A percentile compares a stretch with the other conserved stretches of the same genome.
These are phyloP conservation scores for Phenganax marumi DNA, from an alignment of 92 coral and sea anemone genomes.

Conservation along the genomic window DNA sequence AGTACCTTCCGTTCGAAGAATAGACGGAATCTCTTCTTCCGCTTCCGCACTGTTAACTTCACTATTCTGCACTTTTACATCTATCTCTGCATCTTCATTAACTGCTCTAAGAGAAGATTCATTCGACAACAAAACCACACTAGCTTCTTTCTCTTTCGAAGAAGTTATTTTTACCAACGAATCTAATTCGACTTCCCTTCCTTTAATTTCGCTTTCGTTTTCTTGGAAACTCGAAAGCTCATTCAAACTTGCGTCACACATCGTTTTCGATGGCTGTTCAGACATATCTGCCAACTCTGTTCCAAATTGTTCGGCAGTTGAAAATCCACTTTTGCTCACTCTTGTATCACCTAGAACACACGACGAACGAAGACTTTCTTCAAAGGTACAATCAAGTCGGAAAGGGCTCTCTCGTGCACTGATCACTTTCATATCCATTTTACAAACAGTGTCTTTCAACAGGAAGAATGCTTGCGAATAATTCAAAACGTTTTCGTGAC, in stretches of 20 bases:
- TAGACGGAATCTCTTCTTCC: not conserved
- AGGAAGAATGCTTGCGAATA: not conserved
- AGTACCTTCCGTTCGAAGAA: not conserved
- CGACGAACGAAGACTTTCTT: not conserved
- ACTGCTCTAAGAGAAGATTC: not conserved
- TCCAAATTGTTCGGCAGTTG: not conserved
- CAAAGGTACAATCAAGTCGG: conserved; percentile 1
- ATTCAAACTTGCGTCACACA: not conserved
- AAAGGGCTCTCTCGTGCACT: conserved; percentile 16
- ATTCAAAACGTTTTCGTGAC: not conserved
- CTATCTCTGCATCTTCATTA: not conserved
- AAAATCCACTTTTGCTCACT: not conserved
- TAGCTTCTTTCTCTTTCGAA: not conserved
- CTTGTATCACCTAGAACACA: not conserved
- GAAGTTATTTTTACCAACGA: not conserved
- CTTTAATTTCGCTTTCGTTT: not conserved
- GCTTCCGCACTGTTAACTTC: not conserved
- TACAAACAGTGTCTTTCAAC: not conserved
- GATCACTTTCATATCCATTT: conserved; percentile 11
- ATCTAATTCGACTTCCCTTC: not conserved
- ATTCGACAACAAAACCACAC: not conserved
- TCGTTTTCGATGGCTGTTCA: not conserved
- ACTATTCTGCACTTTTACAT: not conserved
- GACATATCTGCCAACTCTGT: not conserved
- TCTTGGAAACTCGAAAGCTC: not conserved